Conservation (phyloP, 2,797 vertebrate species). For the Merluccius polli region DNA sequence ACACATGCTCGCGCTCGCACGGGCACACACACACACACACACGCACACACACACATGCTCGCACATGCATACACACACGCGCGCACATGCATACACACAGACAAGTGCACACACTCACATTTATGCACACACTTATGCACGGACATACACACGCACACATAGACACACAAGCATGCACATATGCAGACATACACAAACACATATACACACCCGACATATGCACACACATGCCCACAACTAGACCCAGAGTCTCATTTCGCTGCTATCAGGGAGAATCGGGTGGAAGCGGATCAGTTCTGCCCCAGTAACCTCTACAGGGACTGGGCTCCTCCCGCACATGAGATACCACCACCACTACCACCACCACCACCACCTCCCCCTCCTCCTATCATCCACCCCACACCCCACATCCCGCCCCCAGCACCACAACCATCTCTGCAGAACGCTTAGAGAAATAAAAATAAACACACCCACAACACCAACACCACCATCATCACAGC, state of each 20-base stretch:
- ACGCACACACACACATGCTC: slow-evolving; percentile 22
- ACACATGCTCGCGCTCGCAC: not conserved
- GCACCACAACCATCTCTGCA: slow-evolving; percentile 59
- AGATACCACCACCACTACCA: slow-evolving; percentile 50
- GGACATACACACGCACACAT: slow-evolving; percentile 60
- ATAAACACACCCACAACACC: not conserved
- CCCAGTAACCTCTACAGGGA: slow-evolving; percentile 95
- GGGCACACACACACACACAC: slow-evolving; percentile 4
- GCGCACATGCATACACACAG: slow-evolving; percentile 16
- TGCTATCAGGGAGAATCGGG: slow-evolving; percentile 89
- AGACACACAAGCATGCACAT: slow-evolving; percentile 18
- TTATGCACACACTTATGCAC: slow-evolving; percentile 53
- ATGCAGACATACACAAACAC: slow-evolving; percentile 12
- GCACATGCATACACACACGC: slow-evolving; percentile 16
- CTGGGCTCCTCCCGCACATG: slow-evolving; percentile 77
- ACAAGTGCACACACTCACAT: slow-evolving; percentile 18
- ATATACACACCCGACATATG: slow-evolving; percentile 23
- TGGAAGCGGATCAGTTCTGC: slow-evolving; percentile 99
- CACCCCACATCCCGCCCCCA: slow-evolving; percentile 9
- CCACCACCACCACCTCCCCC: slow-evolving; percentile 60
- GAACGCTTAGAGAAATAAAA: slow-evolving; percentile 44
- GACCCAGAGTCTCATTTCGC: slow-evolving; percentile 61
- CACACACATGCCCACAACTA: slow-evolving; percentile 24
- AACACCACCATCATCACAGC: not conserved
- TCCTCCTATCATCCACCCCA: slow-evolving; percentile 58